Evolutionary conservation across 2,797 vertebrate genomes (phyloP).

Genomic region (Discoglossus pictus): DNA sequence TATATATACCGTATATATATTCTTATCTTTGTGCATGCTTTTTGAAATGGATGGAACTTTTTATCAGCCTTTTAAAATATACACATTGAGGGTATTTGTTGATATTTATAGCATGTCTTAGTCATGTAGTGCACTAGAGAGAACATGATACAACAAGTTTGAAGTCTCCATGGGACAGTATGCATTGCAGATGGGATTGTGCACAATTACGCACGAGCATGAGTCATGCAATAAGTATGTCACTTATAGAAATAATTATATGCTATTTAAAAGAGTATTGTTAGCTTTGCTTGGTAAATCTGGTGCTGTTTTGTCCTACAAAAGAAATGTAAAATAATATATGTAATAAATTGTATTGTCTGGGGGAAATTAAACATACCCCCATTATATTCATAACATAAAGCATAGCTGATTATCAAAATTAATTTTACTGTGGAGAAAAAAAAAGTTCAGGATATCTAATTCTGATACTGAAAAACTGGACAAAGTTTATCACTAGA

Average conservation of each 20-base stretch:
- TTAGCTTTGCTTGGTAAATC: slow-evolving; percentile 18
- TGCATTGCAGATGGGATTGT: background rate
- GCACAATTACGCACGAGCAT: slow-evolving; percentile 24
- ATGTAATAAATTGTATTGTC: too few relatives aligned
- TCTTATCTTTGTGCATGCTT: too few relatives aligned
- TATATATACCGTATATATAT: too few relatives aligned
- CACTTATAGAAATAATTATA: slow-evolving; percentile 9
- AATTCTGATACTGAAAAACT: background rate
- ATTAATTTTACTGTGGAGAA: too few relatives aligned
- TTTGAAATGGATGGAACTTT: too few relatives aligned
- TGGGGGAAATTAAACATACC: too few relatives aligned
- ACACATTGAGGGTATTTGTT: background rate
- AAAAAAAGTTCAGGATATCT: too few relatives aligned
- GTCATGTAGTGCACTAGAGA: background rate
- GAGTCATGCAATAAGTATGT: slow-evolving; percentile 23
- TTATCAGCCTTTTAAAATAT: too few relatives aligned
- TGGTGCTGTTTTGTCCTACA: slow-evolving; percentile 6
- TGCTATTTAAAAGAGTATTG: background rate
- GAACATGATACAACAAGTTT: background rate
- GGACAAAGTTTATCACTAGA: background rate
- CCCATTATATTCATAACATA: too few relatives aligned
- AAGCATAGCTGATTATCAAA: too few relatives aligned
- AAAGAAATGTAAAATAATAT: too few relatives aligned
- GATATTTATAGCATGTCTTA: slow-evolving; percentile 22
- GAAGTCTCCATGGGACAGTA: slow-evolving; percentile 5